Evolutionary conservation across 2,888 invertebrate genomes (phyloP), one percentile per base, ranked within the genome.

Genomic region (Seira ritae): DNA sequence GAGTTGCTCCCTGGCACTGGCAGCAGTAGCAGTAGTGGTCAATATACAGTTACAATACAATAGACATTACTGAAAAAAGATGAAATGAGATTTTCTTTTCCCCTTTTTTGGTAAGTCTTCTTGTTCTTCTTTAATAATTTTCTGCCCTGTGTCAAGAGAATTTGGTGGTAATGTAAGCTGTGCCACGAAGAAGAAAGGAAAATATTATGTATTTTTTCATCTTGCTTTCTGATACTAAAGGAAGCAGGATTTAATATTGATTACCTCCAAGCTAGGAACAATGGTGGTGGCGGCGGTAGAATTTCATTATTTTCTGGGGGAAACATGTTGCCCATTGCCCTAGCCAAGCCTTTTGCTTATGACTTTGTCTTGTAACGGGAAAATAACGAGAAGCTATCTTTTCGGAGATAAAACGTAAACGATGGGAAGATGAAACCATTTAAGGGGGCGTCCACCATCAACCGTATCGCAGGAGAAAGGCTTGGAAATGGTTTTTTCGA

Each of bases 301-400:
- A 15, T n/a, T 69, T 80, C 80, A 73, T 80, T 80, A 79, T 66
- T 80, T 68, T 80, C 69, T 60, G 69, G 20, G 3, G 19, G 69
- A 71, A 79, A 23, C 80, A 73, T 73, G 42, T n/a, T n/a, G n/a
- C n/a, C n/a, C n/a, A n/a, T n/a, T n/a, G n/a, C n/a, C n/a, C n/a
- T n/a, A n/a, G n/a, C n/a, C n/a, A n/a, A n/a, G n/a, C n/a, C n/a
- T n/a, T n/a, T n/a, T n/a, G n/a, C n/a, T n/a, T n/a, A n/a, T n/a
- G n/a, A n/a, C n/a, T n/a, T 17, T 74, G 73, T 69, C 60, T 65
- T 74, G 24, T 74, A 80, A 80, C 20, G 24, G 55, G 62, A 71
- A 71, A 71, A 60, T 69, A 71, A 79, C 71, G 68, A 80, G 80
- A 80, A 68, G 15, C 73, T 74, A 73, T 80, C 62, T 80, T 62